Percentiles rank a stretch among this genome's conserved stretches.
phyloP scores from a whole-genome alignment of 1,140 invertebrate species.

The Panulirus ornatus region DNA sequence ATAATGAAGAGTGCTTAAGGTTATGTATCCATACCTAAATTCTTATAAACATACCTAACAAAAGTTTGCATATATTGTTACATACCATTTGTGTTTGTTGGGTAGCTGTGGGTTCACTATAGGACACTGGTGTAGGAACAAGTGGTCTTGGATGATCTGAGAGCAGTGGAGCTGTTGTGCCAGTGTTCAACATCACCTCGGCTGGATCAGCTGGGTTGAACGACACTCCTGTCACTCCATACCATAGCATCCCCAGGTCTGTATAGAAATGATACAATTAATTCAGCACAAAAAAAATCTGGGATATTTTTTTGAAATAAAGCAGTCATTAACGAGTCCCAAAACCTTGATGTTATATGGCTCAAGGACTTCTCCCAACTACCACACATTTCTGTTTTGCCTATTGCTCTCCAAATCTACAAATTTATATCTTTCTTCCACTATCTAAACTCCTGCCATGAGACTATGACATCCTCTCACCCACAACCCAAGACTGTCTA shows the following conservation, averaged over 20 bases:
- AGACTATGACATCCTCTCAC: too few relatives aligned
- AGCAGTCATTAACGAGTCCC: not conserved
- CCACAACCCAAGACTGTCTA: too few relatives aligned
- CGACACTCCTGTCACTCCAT: slow-evolving; percentile 82
- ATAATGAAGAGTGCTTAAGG: too few relatives aligned
- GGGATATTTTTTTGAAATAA: not conserved
- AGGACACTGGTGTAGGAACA: slow-evolving; percentile 76
- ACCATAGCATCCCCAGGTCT: slow-evolving; percentile 86
- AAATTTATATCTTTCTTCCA: too few relatives aligned
- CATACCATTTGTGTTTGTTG: slow-evolving; percentile 80
- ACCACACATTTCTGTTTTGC: not conserved
- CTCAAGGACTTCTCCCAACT: not conserved
- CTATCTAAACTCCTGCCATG: too few relatives aligned
- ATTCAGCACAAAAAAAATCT: not conserved
- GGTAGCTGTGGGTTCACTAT: slow-evolving; percentile 49
- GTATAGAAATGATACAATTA: slow-evolving; percentile 76
- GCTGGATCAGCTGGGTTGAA: slow-evolving; percentile 81
- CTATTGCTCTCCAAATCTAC: not conserved
- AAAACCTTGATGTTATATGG: too few relatives aligned
- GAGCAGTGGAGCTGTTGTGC: slow-evolving; percentile 81
- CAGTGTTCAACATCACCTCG: slow-evolving; percentile 82
- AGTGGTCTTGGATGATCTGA: slow-evolving; percentile 81
- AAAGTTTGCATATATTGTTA: not conserved
- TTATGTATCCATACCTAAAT: not conserved
- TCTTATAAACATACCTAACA: too few relatives aligned